Conservation (phyloP, 2,113 vertebrate genomes). For the Pangasianodon gigas region DNA sequence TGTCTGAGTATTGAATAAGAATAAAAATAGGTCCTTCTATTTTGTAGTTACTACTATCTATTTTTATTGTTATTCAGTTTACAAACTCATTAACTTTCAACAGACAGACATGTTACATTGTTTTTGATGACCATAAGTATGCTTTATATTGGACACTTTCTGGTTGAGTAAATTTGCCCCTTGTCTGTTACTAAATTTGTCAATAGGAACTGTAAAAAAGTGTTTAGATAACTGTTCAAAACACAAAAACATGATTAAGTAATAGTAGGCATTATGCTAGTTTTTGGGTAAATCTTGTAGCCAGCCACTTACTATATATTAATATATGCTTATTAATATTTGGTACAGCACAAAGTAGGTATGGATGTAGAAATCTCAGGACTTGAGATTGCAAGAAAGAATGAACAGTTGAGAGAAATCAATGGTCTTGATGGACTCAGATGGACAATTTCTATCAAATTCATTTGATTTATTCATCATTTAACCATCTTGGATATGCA, state of each 20-base stretch:
- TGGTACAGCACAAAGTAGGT: background rate
- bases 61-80: no score
- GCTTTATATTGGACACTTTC: background rate
- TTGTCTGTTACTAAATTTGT: background rate
- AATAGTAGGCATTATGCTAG: background rate
- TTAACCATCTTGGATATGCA: background rate
- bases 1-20: no score
- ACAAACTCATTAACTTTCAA: no score
- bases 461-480: slow-evolving; percentile 30
- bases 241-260: background rate
- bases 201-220: background rate
- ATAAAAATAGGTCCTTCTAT: no score
- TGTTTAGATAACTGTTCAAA: background rate
- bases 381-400: background rate
- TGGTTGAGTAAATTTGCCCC: background rate
- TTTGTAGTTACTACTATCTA: no score
- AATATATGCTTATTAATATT: background rate
- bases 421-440: background rate
- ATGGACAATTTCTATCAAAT: slow-evolving; percentile 1
- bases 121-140: no score
- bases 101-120: no score
- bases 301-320: no score
- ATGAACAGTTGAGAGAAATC: background rate
- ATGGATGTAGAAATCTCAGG: background rate
- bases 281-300: background rate